phyloP scores from a whole-genome alignment of 2,113 vertebrate genomes.

The Saimiri boliviensis region DNA sequence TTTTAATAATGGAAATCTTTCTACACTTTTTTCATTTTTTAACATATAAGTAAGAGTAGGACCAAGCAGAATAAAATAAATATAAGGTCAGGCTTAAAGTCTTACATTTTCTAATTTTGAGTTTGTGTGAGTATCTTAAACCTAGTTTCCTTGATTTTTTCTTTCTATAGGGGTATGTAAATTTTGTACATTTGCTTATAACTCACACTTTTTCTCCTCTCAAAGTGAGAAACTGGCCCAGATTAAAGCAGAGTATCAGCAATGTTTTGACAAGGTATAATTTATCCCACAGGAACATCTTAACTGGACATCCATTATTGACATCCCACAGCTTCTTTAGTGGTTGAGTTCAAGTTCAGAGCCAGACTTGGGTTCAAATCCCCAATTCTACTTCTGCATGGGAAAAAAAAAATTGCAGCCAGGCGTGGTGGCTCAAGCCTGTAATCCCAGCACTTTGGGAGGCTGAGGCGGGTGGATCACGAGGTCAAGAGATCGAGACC shows the following conservation, averaged over 20 bases:
- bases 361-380: neutral
- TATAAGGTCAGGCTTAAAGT: neutral
- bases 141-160: neutral
- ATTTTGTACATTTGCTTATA: neutral
- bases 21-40: neutral
- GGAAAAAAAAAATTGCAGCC: neutral
- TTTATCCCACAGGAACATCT: neutral
- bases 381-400: neutral
- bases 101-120: neutral
- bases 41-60: neutral
- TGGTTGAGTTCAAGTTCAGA: neutral
- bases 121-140: neutral
- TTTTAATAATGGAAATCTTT: neutral
- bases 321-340: neutral
- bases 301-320: neutral
- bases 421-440: no score
- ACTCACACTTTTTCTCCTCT: neutral
- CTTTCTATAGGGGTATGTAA: neutral
- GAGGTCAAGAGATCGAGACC: no score
- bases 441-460: no score
- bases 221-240: neutral
- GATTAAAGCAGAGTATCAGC: neutral
- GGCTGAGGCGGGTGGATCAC: no score
- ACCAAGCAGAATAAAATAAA: neutral
- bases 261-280: neutral